Evolutionary conservation across 2,113 vertebrate species (phyloP).

Genomic region (Siniperca knerii): DNA sequence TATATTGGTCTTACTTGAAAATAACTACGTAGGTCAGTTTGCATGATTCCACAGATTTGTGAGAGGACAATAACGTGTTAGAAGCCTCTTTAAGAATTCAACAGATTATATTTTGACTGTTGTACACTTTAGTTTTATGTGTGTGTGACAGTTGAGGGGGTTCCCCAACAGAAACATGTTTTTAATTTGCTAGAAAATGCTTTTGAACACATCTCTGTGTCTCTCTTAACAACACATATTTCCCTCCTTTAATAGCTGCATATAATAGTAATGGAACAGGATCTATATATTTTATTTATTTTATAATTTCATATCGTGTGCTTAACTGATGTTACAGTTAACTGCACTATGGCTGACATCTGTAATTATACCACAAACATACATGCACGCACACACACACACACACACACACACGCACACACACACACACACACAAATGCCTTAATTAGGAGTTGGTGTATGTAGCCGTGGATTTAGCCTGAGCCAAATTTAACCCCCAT

Average conservation of each 20-base stretch:
- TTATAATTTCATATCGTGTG: background rate
- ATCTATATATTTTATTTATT: background rate
- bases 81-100: background rate
- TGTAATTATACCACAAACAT: conserved; percentile 36
- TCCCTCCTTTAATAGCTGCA: background rate
- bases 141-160: background rate
- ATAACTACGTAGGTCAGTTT: background rate
- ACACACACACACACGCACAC: conserved; percentile 10
- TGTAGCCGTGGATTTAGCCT: conserved; percentile 1
- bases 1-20: conserved; percentile 13
- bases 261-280: background rate
- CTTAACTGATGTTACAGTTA: conserved; percentile 27
- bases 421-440: conserved; percentile 7
- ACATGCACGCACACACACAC: background rate
- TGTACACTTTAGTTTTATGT: background rate
- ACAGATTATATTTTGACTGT: background rate
- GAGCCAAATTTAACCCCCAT: conserved; percentile 16
- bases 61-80: background rate
- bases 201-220: background rate
- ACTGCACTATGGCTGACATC: conserved; percentile 1
- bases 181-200: background rate
- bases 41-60: conserved; percentile 6
- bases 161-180: background rate
- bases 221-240: background rate
- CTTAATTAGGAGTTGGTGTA: conserved; percentile 39